Base-by-base conservation (phyloP, 2,797 vertebrate genomes). In the Anas georgica region DNA sequence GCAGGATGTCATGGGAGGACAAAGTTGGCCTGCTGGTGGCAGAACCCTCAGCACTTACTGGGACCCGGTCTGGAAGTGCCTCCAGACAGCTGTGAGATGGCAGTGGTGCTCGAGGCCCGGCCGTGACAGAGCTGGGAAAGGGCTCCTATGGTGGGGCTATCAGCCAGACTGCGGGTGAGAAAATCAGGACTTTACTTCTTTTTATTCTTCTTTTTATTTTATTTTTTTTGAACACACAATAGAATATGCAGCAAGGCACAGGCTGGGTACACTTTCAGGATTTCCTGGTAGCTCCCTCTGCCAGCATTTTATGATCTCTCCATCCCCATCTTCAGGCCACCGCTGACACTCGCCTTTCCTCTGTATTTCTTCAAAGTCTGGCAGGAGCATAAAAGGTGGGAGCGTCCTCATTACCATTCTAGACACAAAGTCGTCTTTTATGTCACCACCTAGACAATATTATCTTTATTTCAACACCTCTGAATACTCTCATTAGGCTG, bases 381-480 rank as follows among this genome's bases (percentile, higher is more conserved):
- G 54, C 72, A 73, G 68, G 9, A 89, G 59, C 69, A 52, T 74
- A 74, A 94, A 88, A 92, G 88, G 66, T 88, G 28, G 45, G 74
- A 87, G 72, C 75, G 88, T 70, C 58, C 87, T 95, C 78, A 95
- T 97, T 94, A 96, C 55, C 78, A 95, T 90, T 94, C 88, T 22
- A 96, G 77, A 93, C 84, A 92, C 60, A 87, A 94, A 93, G 37
- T 54, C 72, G 80, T 94, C 93, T 97, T 96, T 92, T 91, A 82
- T 95, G 91, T 91, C 91, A 93, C 59, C 74, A 85, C 52, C 83
- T 86, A 95, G 90, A 86, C 88, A 90, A 84, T 91, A 94, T 94
- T 96, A 93, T 91, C 91, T 95, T 84, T 95, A 96, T 90, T 95
- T 95, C 84, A 95, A 84, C 84, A 94, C 56, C 86, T 91, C 91